These are phyloP conservation scores for Lipophrys pholis DNA, from an alignment of 2,113 vertebrate species.

Conservation along the genomic window DNA sequence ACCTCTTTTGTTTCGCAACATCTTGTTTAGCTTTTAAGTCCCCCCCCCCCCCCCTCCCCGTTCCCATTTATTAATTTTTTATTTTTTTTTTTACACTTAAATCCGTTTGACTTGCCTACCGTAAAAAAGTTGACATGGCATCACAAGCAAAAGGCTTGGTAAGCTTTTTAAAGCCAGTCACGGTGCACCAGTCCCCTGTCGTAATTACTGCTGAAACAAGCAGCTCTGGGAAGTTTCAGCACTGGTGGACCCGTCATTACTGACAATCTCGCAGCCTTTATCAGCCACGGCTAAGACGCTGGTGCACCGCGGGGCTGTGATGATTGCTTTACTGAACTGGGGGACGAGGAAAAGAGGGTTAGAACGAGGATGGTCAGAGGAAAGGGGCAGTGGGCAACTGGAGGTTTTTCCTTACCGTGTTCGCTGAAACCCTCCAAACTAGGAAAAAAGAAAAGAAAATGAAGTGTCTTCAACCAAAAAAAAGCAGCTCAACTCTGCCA, in stretches of 20 bases:
- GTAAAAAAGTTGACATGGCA: constrained; percentile 57
- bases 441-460: constrained; percentile 4
- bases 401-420: constrained; percentile 44
- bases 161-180: constrained; percentile 71
- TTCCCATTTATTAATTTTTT: neutral
- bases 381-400: constrained; percentile 19
- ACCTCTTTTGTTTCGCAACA: constrained; percentile 59
- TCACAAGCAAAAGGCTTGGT: constrained; percentile 64
- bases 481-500: constrained; percentile 57
- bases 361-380: constrained; percentile 44
- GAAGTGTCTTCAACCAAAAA: constrained; percentile 55
- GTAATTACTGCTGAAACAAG: constrained; percentile 80
- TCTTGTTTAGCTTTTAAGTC: constrained; percentile 64
- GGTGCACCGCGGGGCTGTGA: constrained; percentile 44
- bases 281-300: constrained; percentile 65
- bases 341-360: neutral
- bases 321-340: constrained; percentile 62
- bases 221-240: constrained; percentile 72
- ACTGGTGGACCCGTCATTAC: constrained; percentile 72
- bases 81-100: constrained; percentile 10
- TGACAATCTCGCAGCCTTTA: constrained; percentile 74
- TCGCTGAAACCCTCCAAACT: constrained; percentile 37
- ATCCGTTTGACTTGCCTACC: constrained; percentile 29
- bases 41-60: neutral
- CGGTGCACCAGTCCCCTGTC: constrained; percentile 46